A percentile compares a stretch with the other conserved stretches of the same genome.
These are phyloP conservation scores for Smutsia gigantea DNA, from an alignment of 2,797 vertebrate species.

Conservation along the genomic window DNA sequence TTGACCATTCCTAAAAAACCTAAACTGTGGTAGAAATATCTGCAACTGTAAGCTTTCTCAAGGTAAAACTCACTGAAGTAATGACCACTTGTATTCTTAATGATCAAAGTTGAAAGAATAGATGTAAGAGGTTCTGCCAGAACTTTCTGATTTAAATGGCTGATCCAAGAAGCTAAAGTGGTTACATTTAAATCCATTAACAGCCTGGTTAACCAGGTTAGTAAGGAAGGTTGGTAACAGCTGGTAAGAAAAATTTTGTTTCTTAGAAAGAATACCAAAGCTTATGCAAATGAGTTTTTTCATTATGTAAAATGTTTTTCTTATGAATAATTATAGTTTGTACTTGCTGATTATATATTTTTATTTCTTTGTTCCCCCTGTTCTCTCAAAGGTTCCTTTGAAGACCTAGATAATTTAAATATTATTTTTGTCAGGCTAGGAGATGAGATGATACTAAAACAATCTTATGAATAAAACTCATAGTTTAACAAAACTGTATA, in stretches of 20 bases:
- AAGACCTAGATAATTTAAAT: background rate
- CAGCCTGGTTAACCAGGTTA: background rate
- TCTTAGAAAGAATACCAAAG: background rate
- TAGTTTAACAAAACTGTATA: background rate
- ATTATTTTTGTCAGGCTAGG: background rate
- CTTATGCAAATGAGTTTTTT: background rate
- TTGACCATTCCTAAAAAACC: background rate
- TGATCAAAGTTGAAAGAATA: background rate
- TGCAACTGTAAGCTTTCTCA: background rate
- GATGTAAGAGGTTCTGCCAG: background rate
- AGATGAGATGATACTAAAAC: background rate
- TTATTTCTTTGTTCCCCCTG: background rate
- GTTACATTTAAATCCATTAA: background rate
- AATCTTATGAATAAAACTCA: slow-evolving; percentile 15
- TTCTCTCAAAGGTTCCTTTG: background rate
- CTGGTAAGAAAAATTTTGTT: background rate
- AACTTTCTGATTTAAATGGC: background rate
- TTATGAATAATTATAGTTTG: background rate
- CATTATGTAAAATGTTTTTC: background rate
- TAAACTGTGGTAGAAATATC: background rate
- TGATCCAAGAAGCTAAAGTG: background rate
- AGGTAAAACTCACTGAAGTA: background rate
- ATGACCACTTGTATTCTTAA: background rate
- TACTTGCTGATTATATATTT: background rate
- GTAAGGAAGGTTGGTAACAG: background rate